Evolutionary conservation across 2,113 vertebrate species (phyloP).

Genomic region (Tympanuchus pallidicinctus): DNA sequence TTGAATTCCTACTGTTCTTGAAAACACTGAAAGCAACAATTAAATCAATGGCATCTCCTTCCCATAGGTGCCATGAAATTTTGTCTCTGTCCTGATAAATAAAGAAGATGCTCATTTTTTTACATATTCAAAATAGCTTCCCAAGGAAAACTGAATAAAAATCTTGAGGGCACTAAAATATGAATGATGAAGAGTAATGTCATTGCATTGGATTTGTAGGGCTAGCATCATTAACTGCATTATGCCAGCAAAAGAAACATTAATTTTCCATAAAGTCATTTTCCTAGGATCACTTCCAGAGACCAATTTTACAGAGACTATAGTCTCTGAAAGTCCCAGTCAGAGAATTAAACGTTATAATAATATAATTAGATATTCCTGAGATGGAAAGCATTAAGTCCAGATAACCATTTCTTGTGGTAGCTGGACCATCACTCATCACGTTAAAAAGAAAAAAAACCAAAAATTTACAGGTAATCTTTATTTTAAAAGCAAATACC

Average conservation of each 20-base stretch:
- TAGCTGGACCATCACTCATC: background rate
- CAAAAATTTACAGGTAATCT: background rate
- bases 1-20: background rate
- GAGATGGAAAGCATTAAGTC: background rate
- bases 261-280: background rate
- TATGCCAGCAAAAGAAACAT: background rate
- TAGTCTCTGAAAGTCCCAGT: background rate
- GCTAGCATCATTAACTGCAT: background rate
- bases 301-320: background rate
- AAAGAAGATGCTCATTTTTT: background rate
- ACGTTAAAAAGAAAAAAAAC: background rate
- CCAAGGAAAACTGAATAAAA: slow-evolving; percentile 25
- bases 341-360: background rate
- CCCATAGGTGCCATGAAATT: background rate
- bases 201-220: background rate
- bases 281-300: slow-evolving; percentile 14
- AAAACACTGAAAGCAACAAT: background rate
- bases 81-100: background rate
- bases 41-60: background rate
- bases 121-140: background rate
- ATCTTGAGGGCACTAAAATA: background rate
- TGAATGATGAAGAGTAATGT: background rate
- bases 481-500: background rate
- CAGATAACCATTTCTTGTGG: background rate
- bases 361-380: background rate